phyloP scores from a whole-genome alignment of 2,113 vertebrate species.

The Cephalopterus ornatus region DNA sequence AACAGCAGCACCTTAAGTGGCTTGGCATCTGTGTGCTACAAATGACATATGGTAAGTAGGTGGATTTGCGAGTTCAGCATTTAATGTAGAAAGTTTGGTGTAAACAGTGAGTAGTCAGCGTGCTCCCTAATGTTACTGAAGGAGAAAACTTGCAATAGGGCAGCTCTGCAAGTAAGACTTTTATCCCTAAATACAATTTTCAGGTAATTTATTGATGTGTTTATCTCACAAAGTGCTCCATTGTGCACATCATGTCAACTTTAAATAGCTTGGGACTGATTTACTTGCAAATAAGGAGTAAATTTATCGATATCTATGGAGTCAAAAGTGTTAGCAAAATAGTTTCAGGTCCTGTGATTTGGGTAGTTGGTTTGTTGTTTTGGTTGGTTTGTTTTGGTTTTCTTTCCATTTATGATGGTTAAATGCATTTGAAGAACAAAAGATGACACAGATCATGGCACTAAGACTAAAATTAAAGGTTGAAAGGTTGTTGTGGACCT shows the following conservation, averaged over 20 bases:
- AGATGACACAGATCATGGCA: neutral
- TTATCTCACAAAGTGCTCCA: neutral
- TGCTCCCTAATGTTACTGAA: neutral
- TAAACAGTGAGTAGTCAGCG: neutral
- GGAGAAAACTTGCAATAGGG: neutral
- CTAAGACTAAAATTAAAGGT: neutral
- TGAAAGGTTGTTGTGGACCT: neutral
- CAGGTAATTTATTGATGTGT: neutral
- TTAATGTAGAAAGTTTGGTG: neutral
- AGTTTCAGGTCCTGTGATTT: neutral
- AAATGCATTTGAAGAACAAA: neutral
- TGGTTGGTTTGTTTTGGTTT: neutral
- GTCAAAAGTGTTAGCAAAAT: neutral
- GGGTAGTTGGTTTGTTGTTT: neutral
- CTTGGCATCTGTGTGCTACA: neutral
- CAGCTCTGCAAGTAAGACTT: neutral
- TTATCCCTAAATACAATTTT: neutral
- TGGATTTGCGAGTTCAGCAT: neutral
- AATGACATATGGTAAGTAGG: slow-evolving; percentile 3
- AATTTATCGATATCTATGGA: neutral
- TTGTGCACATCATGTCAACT: neutral
- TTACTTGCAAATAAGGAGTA: neutral
- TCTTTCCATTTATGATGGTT: neutral
- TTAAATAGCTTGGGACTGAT: neutral
- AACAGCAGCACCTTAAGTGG: neutral